phyloP scores from a whole-genome alignment of 2,113 vertebrate genomes.

The Tyrannus savana region DNA sequence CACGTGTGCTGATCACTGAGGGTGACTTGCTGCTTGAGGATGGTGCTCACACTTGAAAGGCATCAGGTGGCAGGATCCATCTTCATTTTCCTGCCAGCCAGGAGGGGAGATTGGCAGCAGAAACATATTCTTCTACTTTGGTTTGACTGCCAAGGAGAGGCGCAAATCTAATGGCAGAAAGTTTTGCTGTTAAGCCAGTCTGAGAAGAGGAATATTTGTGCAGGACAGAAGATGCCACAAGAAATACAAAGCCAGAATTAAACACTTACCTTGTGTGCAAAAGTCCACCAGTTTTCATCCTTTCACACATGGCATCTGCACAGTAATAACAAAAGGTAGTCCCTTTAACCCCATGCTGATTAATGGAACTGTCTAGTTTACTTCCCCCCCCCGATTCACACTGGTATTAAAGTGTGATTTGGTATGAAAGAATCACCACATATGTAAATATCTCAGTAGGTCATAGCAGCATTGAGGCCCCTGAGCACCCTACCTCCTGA shows the following conservation, averaged over 20 bases:
- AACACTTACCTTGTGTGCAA: neutral
- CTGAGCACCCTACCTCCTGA: neutral
- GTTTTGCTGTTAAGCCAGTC: neutral
- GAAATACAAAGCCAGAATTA: conserved; percentile 1
- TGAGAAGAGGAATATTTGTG: conserved; percentile 38
- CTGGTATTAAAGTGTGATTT: neutral
- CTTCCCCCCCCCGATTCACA: too few relatives aligned
- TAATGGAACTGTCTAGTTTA: neutral
- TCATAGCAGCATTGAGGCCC: neutral
- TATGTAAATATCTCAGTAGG: neutral
- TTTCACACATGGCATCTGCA: neutral
- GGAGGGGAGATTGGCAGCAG: neutral
- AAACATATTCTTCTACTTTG: neutral
- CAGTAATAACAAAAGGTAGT: neutral
- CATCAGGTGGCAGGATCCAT: neutral
- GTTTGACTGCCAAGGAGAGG: neutral
- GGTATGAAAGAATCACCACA: neutral
- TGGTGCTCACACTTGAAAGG: neutral
- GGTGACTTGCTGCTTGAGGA: neutral
- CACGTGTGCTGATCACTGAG: neutral
- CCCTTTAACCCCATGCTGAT: neutral
- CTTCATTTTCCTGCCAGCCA: neutral
- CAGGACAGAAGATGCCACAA: neutral
- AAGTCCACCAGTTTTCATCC: neutral
- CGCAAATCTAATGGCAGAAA: neutral